Evolutionary conservation across 1,140 invertebrate genomes (phyloP), one percentile per base, ranked within the genome.

Genomic region (Plodia interpunctella): DNA sequence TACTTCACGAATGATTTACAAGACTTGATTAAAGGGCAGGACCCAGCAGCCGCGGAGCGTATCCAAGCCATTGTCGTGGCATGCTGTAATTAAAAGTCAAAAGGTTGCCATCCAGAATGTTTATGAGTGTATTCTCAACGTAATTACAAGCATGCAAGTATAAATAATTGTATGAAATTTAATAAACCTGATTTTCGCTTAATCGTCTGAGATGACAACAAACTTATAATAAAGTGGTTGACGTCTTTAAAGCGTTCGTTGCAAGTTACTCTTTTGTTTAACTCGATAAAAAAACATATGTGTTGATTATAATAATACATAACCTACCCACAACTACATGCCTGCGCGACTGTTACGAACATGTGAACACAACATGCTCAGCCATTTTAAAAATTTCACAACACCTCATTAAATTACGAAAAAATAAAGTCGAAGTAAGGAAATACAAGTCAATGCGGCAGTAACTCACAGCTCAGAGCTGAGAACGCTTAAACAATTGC

Each of bases 11-110:
- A 73, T 80, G 70, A 83, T 81, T 82, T 78, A 79, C 66, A 77
- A 68, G 59, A 68, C 65, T 68, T 75, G 70, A 83, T 72, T 78
- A 83, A 82, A 80, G 70, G 74, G 68, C 75, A 80, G 49, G 64
- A 69, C 13, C 65, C 52, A 59, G 19, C 65, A 57, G 59, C 59
- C 38, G 74, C 67, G 68, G 64, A 30, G 74, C 67, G 68, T 62
- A 68, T 66, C 57, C 65, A 52, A 63, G 63, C 74, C 72, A 79
- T 81, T 74, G 71, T 80, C 60, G 63, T 69, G 68, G 62, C 59
- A 62, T 73, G 70, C 68, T 71, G 76, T 82, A 80, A 85, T 81
- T 78, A 82, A 85, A 75, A 80, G 74, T 76, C 73, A 69, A 78
- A 77, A 81, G 74, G 72, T 80, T 78, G 59, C 74, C 66, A 71